phyloP scores from a whole-genome alignment of 1,140 invertebrate species.

The Leptoteleia sp. region DNA sequence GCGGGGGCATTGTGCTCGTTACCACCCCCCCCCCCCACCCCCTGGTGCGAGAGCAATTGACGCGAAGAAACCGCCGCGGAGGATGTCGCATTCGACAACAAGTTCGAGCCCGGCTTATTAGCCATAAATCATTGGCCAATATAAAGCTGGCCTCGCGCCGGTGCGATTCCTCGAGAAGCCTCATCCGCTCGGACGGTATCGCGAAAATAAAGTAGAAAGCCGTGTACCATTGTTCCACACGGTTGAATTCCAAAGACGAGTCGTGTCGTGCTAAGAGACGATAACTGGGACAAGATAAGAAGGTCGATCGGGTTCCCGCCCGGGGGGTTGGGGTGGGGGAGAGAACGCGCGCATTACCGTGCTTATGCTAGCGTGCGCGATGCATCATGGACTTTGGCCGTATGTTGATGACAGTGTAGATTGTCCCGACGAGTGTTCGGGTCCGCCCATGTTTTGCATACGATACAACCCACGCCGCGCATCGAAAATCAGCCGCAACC shows the following conservation, averaged over 20 bases:
- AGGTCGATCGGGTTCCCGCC: conserved; percentile 61
- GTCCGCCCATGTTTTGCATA: conserved; percentile 74
- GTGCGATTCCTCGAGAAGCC: too few species aligned
- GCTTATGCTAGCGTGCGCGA: conserved; percentile 59
- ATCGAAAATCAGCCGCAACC: conserved; percentile 50
- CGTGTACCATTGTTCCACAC: conserved; percentile 66
- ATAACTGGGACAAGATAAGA: conserved; percentile 71
- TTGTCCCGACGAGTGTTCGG: conserved; percentile 64
- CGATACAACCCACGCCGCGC: conserved; percentile 62
- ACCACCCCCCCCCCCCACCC: too few species aligned
- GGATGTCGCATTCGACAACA: too few species aligned
- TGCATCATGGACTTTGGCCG: conserved; percentile 70
- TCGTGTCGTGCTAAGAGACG: conserved; percentile 63
- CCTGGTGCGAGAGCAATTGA: too few species aligned
- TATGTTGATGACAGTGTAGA: conserved; percentile 76
- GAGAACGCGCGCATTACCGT: conserved; percentile 60
- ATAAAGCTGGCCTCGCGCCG: too few species aligned
- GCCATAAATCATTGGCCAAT: too few species aligned
- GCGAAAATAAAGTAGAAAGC: conserved; percentile 64
- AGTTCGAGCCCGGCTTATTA: too few species aligned
- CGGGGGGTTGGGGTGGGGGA: conserved; percentile 13
- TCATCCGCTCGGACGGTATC: too few species aligned
- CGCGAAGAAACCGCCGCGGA: too few species aligned
- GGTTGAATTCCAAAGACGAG: conserved; percentile 67
- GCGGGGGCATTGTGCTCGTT: too few species aligned